These are phyloP conservation scores for Mixornis gularis DNA, from an alignment of 2,113 vertebrate species.

Conservation along the genomic window DNA sequence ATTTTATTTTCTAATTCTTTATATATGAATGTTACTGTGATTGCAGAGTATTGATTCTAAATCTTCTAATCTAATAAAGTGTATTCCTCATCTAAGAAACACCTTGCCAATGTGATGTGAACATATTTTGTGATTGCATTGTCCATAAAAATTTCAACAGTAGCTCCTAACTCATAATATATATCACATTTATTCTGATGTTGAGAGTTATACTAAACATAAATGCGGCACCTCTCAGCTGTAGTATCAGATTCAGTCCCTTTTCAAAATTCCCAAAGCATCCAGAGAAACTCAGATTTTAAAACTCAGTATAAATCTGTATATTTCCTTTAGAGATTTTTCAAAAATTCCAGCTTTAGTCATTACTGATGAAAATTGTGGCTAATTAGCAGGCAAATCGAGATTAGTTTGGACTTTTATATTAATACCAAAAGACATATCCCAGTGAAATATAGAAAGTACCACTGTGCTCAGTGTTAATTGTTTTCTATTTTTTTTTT, in stretches of 20 bases:
- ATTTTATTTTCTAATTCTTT: constrained; percentile 4
- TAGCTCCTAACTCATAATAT: not conserved
- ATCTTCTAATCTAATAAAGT: not conserved
- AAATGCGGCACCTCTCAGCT: not conserved
- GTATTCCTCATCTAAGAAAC: not conserved
- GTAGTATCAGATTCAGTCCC: not conserved
- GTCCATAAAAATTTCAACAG: not conserved
- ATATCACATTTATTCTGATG: not conserved
- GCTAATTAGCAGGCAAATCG: not conserved
- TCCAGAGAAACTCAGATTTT: not conserved
- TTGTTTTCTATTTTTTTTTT: not conserved
- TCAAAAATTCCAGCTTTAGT: not conserved
- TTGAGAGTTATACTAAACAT: not conserved
- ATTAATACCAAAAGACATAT: not conserved
- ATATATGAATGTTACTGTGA: not conserved
- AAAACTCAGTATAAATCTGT: not conserved
- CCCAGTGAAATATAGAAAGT: not conserved
- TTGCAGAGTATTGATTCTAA: not conserved
- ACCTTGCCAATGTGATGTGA: not conserved
- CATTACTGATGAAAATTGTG: not conserved
- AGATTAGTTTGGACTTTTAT: not conserved
- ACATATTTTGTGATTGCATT: not conserved
- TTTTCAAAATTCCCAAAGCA: not conserved
- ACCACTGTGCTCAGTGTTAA: not conserved
- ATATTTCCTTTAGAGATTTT: not conserved